phyloP scores from a whole-genome alignment of 2,797 vertebrate species.

The Amblyopsis hoosieri region DNA sequence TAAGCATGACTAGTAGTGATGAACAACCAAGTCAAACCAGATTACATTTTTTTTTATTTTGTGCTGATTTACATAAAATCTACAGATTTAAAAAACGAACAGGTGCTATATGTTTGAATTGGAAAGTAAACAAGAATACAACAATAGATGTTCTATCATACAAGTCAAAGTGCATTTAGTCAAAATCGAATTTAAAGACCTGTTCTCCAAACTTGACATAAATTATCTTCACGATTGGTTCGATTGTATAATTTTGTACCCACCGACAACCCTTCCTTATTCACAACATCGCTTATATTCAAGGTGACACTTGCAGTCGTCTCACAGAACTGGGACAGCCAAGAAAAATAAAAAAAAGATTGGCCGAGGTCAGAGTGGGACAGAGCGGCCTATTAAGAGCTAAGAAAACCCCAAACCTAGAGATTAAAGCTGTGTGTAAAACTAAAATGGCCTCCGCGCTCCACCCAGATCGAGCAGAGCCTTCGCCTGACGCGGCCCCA shows the following conservation, averaged over 20 bases:
- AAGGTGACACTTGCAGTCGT: conserved; percentile 50
- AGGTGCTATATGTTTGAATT: conserved; percentile 56
- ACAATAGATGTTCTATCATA: conserved; percentile 64
- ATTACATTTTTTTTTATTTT: conserved; percentile 69
- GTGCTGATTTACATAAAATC: conserved; percentile 71
- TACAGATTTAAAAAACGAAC: conserved; percentile 78
- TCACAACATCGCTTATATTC: conserved; percentile 45
- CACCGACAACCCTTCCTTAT: conserved; percentile 30
- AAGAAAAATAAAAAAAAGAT: conserved; percentile 16
- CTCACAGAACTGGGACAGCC: conserved; percentile 34
- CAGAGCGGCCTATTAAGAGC: background rate
- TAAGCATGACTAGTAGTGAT: too few relatives aligned
- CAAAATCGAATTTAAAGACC: conserved; percentile 74
- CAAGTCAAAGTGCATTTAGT: conserved; percentile 88
- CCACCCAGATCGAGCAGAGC: conserved; percentile 18
- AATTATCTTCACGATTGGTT: conserved; percentile 67
- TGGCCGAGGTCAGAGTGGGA: background rate
- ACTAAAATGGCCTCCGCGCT: conserved; percentile 9
- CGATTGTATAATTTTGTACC: conserved; percentile 50
- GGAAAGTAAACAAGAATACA: conserved; percentile 53
- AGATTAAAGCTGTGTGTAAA: background rate
- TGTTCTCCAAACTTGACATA: conserved; percentile 67
- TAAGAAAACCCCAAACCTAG: background rate
- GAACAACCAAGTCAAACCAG: conserved; percentile 74
- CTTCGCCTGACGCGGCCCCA: conserved; percentile 34